Evolutionary conservation across 2,888 invertebrate species (phyloP), one percentile per base, ranked within the genome.

Genomic region (Gymnosoma rotundatum): DNA sequence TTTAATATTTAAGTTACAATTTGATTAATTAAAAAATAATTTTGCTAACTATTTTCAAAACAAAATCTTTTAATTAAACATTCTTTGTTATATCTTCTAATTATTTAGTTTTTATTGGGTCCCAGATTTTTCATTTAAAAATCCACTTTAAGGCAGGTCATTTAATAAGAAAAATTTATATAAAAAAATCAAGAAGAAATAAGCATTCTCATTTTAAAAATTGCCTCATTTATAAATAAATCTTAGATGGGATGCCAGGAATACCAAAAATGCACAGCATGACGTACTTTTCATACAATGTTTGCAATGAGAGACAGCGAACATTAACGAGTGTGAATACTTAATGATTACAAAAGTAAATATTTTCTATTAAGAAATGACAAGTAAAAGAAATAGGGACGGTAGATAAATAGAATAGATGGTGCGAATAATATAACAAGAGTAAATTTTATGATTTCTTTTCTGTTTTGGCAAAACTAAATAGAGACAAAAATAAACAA

Each of bases 381-480:
- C 9, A 38, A 63, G 12, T 42, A 36, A 45, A 12, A 48, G 67
- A 18, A n/a, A 25, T 42, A 67, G 50, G 56, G 54, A 67, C 36
- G 25, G 25, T 1, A 18, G 16, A 32, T 14, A 48, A 7, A 25
- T 36, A 48, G 54, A 63, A 74, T 52, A 80, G 72, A 80, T 83
- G 80, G 66, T 80, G 83, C 48, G 72, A 83, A 83, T 80, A 81
- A 76, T 76, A 73, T 73, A 72, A 69, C 54, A 76, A 80, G 48
- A 64, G n/a, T 45, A 73, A 67, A 67, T 73, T 58, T 81, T 67
- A 42, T 67, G 67, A 63, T 45, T 45, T 52, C 56, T 56, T 38
- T 79, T 70, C 64, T 58, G n/a, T 72, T 58, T 42, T 63, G 63
- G 64, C 72, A 72, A 50, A 60, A 64, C 58, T 48, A 78, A 75